A percentile compares a stretch with the other conserved stretches of the same genome.
Conservation (phyloP, 2,888 invertebrate species). For the Agriopis leucophaearia region DNA sequence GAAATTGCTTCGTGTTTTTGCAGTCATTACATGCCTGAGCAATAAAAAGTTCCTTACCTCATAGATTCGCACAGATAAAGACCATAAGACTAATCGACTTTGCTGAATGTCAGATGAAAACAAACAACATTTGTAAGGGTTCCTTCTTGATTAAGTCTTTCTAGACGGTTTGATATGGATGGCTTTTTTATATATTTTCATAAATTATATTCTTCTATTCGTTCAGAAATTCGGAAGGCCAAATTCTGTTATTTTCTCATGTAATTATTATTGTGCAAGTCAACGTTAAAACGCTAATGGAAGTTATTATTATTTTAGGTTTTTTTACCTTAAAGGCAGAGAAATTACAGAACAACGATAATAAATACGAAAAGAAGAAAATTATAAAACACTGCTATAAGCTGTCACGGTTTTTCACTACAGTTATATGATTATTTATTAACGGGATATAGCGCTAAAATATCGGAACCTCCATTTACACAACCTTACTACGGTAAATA, state of each 20-base stretch:
- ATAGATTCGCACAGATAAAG: slow-evolving; percentile 19
- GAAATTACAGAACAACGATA: neutral
- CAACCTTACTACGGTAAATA: too few species aligned
- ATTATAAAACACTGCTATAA: too few species aligned
- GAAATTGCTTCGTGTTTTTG: slow-evolving; percentile 10
- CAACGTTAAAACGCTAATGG: too few species aligned
- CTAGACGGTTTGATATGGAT: slow-evolving; percentile 4
- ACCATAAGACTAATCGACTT: slow-evolving; percentile 17
- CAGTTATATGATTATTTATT: too few species aligned
- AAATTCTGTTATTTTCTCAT: too few species aligned
- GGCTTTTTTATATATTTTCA: too few species aligned
- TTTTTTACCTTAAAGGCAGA: neutral
- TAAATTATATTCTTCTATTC: neutral
- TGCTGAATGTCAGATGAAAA: slow-evolving; percentile 22
- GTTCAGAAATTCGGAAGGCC: too few species aligned
- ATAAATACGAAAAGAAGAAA: neutral
- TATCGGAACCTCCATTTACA: too few species aligned
- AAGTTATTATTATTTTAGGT: too few species aligned
- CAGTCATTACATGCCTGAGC: neutral
- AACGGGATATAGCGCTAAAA: too few species aligned
- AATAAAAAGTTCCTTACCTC: slow-evolving; percentile 9
- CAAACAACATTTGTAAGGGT: slow-evolving; percentile 14
- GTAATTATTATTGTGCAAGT: too few species aligned
- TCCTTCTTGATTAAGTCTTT: slow-evolving; percentile 24
- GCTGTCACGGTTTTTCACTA: too few species aligned